These are phyloP conservation scores for Barnardius zonarius DNA, from an alignment of 2,113 vertebrate genomes.

Conservation along the genomic window DNA sequence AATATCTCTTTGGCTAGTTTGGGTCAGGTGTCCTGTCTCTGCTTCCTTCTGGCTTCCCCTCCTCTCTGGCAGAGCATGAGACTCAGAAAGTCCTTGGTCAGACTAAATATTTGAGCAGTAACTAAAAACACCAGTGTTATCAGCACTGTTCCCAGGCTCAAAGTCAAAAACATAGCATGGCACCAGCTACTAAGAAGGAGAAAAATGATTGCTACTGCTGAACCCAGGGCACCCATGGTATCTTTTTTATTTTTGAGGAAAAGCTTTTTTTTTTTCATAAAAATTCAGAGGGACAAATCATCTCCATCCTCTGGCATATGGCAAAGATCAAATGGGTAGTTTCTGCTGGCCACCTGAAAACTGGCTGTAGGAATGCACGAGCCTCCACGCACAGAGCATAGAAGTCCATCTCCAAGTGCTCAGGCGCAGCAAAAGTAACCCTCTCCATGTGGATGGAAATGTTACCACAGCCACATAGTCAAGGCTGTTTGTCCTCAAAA, in stretches of 20 bases:
- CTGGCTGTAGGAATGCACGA: background rate
- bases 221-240: no score
- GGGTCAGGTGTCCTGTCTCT: no score
- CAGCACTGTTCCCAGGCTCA: no score
- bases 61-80: no score
- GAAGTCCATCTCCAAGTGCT: background rate
- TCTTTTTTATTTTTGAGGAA: background rate
- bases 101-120: no score
- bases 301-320: background rate
- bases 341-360: background rate
- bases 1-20: no score
- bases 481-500: background rate
- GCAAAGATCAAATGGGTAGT: background rate
- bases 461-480: background rate
- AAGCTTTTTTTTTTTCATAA: background rate
- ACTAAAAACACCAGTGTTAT: no score
- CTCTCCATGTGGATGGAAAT: background rate
- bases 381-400: background rate
- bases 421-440: background rate
- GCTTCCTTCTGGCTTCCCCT: no score
- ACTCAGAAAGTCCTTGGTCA: no score
- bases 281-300: background rate
- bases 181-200: no score
- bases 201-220: no score
- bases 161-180: no score